Evolutionary conservation across 2,888 invertebrate genomes (phyloP).

Genomic region (Pharmacophagus antenor): DNA sequence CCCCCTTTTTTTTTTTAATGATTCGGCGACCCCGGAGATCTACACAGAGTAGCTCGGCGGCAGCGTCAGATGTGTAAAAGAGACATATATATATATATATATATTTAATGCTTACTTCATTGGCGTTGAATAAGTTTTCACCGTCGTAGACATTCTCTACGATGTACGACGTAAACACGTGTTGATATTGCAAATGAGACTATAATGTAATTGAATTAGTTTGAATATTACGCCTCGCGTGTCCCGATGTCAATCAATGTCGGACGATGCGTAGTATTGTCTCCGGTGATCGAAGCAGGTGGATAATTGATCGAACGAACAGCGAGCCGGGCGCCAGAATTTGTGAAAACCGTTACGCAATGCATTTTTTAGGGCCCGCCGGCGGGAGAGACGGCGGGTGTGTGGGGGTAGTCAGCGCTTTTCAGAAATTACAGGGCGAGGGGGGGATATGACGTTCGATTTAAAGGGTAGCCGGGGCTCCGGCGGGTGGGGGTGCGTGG

Average conservation of each 20-base stretch:
- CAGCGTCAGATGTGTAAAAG: too few relatives aligned
- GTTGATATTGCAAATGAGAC: neutral
- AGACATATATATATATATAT: too few relatives aligned
- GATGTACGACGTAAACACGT: neutral
- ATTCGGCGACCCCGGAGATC: too few relatives aligned
- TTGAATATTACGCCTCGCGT: neutral
- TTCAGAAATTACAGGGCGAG: constrained; percentile 72
- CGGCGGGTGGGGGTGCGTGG: constrained; percentile 37
- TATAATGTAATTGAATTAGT: neutral
- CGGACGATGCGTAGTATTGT: neutral
- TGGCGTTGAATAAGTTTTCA: constrained; percentile 16
- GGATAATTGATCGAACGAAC: constrained; percentile 77
- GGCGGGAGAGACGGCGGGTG: constrained; percentile 43
- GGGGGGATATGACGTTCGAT: constrained; percentile 80
- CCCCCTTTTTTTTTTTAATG: too few relatives aligned
- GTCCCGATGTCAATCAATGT: neutral
- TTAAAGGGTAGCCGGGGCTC: constrained; percentile 69
- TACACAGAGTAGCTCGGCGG: too few relatives aligned
- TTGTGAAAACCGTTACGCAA: constrained; percentile 78
- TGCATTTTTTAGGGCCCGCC: constrained; percentile 79
- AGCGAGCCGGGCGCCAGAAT: constrained; percentile 48
- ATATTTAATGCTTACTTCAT: constrained; percentile 22
- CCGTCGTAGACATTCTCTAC: constrained; percentile 1
- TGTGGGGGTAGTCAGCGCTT: constrained; percentile 72
- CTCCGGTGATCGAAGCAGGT: constrained; percentile 47